Evolutionary conservation across 2,797 vertebrate genomes (phyloP), one percentile per base, ranked within the genome.

Genomic region (Cirrhinus molitorella): DNA sequence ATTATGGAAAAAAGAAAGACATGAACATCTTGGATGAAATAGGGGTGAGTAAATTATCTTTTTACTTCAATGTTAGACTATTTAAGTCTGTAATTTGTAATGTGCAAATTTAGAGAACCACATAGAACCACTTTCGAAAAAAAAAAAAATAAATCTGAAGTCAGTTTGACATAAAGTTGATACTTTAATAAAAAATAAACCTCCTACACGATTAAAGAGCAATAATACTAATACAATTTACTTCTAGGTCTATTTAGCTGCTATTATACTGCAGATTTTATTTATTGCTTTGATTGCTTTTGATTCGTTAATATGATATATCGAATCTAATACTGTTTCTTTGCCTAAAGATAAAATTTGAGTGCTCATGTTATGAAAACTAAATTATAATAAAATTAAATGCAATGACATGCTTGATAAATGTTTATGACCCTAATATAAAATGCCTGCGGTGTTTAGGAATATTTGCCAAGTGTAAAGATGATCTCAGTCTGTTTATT

Each of bases 401-500:
- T 3, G 2, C 7, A 16, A 73, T 73, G 11, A 40, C 25, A 49
- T 31, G 43, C 47, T 40, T 67, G 34, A 67, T 21, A 70, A n/a
- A 65, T 23, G 19, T 79, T 37, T 53, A 76, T 61, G 78, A 23
- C 53, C 34, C 57, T 67, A 40, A 40, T 23, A 67, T 37, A 4
- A 67, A 49, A 31, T 53, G 19, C 59, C 77, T 17, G 16, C 1
- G 12, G 19, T 31, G 5, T 57, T 80, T 80, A 21, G 23, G 43
- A 19, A 55, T n/a, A 80, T 14, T 14, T 13, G 2, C 10, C 11
- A 70, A 78, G 47, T 80, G 51, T 55, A 16, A 80, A 70, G 17
- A 68, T 55, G 51, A 59, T 43, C 21, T 23, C 31, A 67, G 45
- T 79, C 28, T 53, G 51, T 80, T 47, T 47, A 3, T 70, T 47